These are phyloP conservation scores for Cydia splendana DNA, from an alignment of 1,140 invertebrate species.

Conservation along the genomic window DNA sequence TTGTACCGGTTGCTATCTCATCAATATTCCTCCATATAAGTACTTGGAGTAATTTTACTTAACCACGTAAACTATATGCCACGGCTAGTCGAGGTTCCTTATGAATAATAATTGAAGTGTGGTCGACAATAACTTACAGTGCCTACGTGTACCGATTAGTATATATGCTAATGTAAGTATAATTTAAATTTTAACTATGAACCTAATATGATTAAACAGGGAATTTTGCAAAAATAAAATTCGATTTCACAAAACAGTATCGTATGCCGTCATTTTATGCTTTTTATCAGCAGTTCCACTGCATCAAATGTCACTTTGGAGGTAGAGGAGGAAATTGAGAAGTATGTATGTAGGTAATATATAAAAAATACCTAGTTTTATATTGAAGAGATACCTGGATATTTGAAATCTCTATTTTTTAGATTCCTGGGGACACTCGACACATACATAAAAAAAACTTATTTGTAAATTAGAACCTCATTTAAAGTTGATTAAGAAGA, in stretches of 20 bases:
- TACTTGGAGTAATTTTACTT: conserved; percentile 24
- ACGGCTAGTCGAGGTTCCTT: neutral
- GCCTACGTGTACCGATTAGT: neutral
- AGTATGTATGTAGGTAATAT: no score
- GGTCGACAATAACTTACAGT: neutral
- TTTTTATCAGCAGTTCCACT: neutral
- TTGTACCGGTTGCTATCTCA: conserved; percentile 27
- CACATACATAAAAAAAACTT: no score
- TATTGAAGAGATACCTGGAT: no score
- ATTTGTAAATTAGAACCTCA: no score
- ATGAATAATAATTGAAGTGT: conserved; percentile 10
- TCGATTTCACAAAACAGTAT: no score
- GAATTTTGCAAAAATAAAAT: neutral
- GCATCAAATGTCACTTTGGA: no score
- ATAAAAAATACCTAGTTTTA: no score
- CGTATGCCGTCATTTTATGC: no score
- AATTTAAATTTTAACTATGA: neutral
- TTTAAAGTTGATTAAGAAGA: no score
- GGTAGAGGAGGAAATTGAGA: no score
- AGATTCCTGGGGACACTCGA: no score
- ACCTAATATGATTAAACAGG: neutral
- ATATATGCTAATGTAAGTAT: neutral
- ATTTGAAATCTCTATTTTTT: neutral
- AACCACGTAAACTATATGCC: conserved; percentile 1
- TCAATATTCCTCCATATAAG: conserved; percentile 32